Percentiles rank a stretch among this genome's conserved stretches.
Conservation (phyloP, 1,140 invertebrate species). For the Ephestia elutella region DNA sequence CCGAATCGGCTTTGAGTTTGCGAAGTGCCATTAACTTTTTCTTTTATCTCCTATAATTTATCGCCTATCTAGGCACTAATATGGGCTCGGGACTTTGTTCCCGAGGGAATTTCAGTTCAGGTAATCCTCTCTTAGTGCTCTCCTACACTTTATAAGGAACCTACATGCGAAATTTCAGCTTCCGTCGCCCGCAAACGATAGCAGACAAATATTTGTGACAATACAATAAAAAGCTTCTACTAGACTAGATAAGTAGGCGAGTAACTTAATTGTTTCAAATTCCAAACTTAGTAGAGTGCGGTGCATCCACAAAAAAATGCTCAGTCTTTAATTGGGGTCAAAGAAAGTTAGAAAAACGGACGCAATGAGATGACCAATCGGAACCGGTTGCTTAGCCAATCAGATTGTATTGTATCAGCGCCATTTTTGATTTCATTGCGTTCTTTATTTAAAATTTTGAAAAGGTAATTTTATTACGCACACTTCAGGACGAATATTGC, state of each 20-base stretch:
- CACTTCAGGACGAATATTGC: not conserved
- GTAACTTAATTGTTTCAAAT: not conserved
- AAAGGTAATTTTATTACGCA: not conserved
- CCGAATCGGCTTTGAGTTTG: too few species aligned
- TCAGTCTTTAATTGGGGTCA: constrained; percentile 44
- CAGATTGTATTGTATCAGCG: not conserved
- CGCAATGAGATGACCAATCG: constrained; percentile 44
- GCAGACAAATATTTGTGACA: not conserved
- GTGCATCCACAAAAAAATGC: constrained; percentile 18
- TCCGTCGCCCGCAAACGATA: not conserved
- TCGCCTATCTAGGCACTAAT: too few species aligned
- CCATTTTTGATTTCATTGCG: not conserved
- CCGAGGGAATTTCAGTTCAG: too few species aligned
- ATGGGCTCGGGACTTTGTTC: too few species aligned
- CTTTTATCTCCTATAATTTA: too few species aligned
- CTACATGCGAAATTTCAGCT: too few species aligned
- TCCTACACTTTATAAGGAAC: too few species aligned
- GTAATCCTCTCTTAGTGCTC: too few species aligned
- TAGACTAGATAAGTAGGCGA: not conserved
- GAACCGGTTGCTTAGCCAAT: constrained; percentile 36
- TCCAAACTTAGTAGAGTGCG: not conserved
- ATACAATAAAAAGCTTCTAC: too few species aligned
- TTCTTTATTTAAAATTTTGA: not conserved
- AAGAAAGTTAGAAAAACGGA: constrained; percentile 65
- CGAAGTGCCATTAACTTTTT: too few species aligned